These are phyloP conservation scores for Xenentodon cancila DNA, from an alignment of 2,797 vertebrate species.

Conservation along the genomic window DNA sequence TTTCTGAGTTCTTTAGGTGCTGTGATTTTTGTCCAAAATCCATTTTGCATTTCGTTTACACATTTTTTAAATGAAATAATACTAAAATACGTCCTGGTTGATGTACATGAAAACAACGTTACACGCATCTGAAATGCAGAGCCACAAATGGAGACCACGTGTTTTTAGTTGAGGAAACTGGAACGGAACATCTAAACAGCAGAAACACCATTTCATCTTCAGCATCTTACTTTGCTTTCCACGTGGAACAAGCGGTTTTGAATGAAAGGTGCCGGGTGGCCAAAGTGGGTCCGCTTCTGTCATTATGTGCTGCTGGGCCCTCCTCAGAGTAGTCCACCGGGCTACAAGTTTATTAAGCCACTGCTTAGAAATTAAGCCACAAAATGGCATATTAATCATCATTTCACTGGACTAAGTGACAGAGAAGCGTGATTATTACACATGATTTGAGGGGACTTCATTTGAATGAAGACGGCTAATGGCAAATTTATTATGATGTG, in stretches of 20 bases:
- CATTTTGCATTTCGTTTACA: too few relatives aligned
- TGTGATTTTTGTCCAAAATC: too few relatives aligned
- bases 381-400: conserved; percentile 76
- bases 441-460: conserved; percentile 50
- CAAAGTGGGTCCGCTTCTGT: conserved; percentile 12
- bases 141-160: too few relatives aligned
- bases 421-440: conserved; percentile 62
- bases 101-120: too few relatives aligned
- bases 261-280: conserved; percentile 20
- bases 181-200: too few relatives aligned
- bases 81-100: too few relatives aligned
- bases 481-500: conserved; percentile 57
- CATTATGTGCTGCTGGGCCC: conserved; percentile 41
- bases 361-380: conserved; percentile 71
- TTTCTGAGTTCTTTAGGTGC: too few relatives aligned
- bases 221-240: background rate
- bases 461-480: conserved; percentile 62
- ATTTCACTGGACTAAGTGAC: conserved; percentile 68
- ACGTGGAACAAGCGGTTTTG: background rate
- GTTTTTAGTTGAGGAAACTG: too few relatives aligned
- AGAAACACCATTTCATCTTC: too few relatives aligned
- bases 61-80: too few relatives aligned
- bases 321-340: conserved; percentile 62
- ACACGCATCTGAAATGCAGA: too few relatives aligned
- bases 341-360: conserved; percentile 74